Evolutionary conservation across 1,140 invertebrate genomes (phyloP), one percentile per base, ranked within the genome.

Genomic region (Eumeta japonica): DNA sequence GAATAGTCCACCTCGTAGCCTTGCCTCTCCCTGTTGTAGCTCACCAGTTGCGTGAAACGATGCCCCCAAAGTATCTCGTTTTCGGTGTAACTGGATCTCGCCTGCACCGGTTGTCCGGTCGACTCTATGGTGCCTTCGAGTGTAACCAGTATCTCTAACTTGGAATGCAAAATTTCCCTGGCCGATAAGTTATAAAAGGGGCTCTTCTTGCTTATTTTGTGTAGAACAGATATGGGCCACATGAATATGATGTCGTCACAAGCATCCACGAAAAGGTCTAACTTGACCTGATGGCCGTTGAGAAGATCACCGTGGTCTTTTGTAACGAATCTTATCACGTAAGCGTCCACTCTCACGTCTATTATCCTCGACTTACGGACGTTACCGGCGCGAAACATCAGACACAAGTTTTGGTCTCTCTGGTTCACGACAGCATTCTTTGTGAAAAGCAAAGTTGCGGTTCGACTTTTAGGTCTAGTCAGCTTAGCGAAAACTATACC

Each of bases 281-380:
- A 54, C 45, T 87, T 83, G 29, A 84, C 81, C 48, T 89, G 85
- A 52, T 85, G 82, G 46, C 85, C 83, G 1, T 80, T 79, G 4
- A 89, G 52, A 2, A 80, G 48, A 57, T 90, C 87, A 5, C 87
- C 86, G 61, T 89, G 85, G n/a, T n/a, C n/a, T 36, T 81, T 77
- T 0, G 89, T 92, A 37, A 82, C 81, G 17, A 83, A 79, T 37
- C 83, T 79, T 24, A 96, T 90, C 29, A 96, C 63, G 52, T 91
- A 86, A 1, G 90, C 90, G 11, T 87, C 57, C 2, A 94, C 81
- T 28, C 80, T 84, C 0, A 86, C 87, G 10, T 88, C 87, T 28
- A 95, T 92, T 24, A 97, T 89, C 65, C 93, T 91, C 9, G 89
- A 92, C 61, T 93, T 94, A 30, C 92, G 76, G 85, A 94, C 94